Evolutionary conservation across 2,888 invertebrate species (phyloP).

Genomic region (Drosophila ustulata): DNA sequence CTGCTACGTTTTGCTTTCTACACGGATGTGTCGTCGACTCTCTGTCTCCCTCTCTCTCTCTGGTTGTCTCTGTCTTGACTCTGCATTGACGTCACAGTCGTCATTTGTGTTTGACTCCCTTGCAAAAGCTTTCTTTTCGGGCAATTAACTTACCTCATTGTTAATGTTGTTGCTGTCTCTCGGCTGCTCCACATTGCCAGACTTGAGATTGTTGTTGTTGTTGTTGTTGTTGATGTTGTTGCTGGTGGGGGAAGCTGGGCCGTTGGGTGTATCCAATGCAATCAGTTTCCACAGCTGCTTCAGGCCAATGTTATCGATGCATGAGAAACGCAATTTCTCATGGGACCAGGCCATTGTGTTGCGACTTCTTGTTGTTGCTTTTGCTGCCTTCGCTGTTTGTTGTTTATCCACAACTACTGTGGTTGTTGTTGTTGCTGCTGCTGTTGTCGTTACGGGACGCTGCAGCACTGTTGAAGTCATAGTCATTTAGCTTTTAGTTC

Average conservation of each 20-base stretch:
- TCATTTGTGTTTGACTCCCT: constrained; percentile 18
- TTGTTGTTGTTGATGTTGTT: constrained; percentile 40
- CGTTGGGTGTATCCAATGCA: constrained; percentile 80
- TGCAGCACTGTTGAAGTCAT: constrained; percentile 85
- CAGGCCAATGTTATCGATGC: constrained; percentile 84
- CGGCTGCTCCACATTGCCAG: constrained; percentile 55
- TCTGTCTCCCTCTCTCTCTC: neutral
- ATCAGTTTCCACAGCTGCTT: constrained; percentile 85
- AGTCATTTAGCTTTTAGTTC: constrained; percentile 63
- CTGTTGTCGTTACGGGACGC: constrained; percentile 53
- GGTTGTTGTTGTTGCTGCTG: constrained; percentile 32
- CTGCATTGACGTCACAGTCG: constrained; percentile 69
- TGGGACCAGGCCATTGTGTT: constrained; percentile 84
- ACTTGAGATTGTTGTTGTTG: constrained; percentile 40
- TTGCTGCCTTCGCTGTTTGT: constrained; percentile 45
- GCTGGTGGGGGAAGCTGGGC: constrained; percentile 31
- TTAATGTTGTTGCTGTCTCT: constrained; percentile 48
- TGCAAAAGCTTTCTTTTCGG: constrained; percentile 55
- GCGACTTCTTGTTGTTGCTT: constrained; percentile 57
- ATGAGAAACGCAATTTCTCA: constrained; percentile 84
- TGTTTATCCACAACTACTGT: constrained; percentile 30
- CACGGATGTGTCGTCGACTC: constrained; percentile 65
- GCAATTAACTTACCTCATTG: constrained; percentile 74
- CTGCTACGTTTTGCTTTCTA: constrained; percentile 69
- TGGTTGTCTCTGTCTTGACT: constrained; percentile 6